These are phyloP conservation scores for Cettia cetti DNA, from an alignment of 2,113 vertebrate species.

Conservation along the genomic window DNA sequence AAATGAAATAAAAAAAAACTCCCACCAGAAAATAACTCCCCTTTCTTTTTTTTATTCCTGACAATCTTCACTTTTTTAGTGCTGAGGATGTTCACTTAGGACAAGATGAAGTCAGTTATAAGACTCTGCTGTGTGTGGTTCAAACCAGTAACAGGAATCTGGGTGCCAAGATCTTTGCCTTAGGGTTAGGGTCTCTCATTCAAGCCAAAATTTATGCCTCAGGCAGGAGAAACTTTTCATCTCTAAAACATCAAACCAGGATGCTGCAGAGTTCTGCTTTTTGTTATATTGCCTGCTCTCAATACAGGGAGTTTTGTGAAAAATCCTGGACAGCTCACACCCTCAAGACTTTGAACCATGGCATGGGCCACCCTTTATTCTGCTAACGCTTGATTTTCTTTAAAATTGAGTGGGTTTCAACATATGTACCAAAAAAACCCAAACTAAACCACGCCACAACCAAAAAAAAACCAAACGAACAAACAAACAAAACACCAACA, in stretches of 20 bases:
- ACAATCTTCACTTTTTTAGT: background rate
- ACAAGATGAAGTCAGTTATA: background rate
- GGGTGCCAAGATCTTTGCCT: background rate
- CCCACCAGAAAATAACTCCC: background rate
- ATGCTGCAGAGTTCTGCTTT: background rate
- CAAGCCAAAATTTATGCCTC: conserved; percentile 32
- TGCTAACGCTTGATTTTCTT: background rate
- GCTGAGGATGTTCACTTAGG: background rate
- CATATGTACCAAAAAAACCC: background rate
- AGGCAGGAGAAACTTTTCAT: background rate
- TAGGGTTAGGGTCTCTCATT: background rate
- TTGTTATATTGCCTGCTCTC: background rate
- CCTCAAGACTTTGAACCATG: background rate
- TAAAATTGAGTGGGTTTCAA: background rate
- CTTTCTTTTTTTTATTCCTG: background rate
- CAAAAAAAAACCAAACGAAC: background rate
- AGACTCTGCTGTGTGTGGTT: background rate
- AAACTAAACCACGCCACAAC: background rate
- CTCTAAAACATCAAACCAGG: conserved; percentile 4
- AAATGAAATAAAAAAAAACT: background rate
- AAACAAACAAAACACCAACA: background rate
- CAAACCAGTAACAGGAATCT: background rate
- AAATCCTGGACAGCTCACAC: background rate
- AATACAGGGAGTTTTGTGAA: background rate
- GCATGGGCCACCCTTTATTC: background rate